phyloP scores from a whole-genome alignment of 2,797 vertebrate species.

The Moxostoma hubbsi region DNA sequence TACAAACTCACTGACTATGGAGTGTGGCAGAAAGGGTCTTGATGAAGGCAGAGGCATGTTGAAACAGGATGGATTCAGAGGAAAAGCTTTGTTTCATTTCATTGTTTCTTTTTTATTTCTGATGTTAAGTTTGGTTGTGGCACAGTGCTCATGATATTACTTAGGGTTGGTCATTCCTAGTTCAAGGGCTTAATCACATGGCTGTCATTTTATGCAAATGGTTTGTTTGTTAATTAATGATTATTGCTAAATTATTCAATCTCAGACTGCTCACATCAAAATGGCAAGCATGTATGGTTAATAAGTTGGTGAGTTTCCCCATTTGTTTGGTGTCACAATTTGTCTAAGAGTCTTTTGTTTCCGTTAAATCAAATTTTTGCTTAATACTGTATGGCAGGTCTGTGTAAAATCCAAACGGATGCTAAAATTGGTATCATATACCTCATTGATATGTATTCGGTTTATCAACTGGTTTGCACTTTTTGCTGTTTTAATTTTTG shows the following conservation, averaged over 20 bases:
- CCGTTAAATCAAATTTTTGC: not conserved
- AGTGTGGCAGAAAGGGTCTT: constrained; percentile 39
- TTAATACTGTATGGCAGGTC: constrained; percentile 1
- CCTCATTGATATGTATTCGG: constrained; percentile 68
- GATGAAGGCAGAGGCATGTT: constrained; percentile 20
- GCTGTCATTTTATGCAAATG: constrained; percentile 1
- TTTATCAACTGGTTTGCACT: constrained; percentile 71
- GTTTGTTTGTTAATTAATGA: constrained; percentile 3
- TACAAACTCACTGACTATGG: constrained; percentile 62
- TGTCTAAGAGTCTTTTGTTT: not conserved
- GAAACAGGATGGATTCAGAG: constrained; percentile 9
- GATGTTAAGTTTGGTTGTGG: not conserved
- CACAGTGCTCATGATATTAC: constrained; percentile 1
- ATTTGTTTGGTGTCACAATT: constrained; percentile 10
- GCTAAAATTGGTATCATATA: constrained; percentile 63
- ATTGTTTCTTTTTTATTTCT: not conserved
- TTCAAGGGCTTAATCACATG: constrained; percentile 8
- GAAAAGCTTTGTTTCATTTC: not conserved
- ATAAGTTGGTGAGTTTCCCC: constrained; percentile 5
- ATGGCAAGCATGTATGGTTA: constrained; percentile 8
- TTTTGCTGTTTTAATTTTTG: constrained; percentile 56
- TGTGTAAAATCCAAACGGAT: constrained; percentile 18
- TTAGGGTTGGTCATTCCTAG: constrained; percentile 27
- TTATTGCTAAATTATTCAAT: not conserved
- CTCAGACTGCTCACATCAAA: not conserved